Conservation (phyloP, 1,140 invertebrate genomes). For the Panagrolaimus sp. region DNA sequence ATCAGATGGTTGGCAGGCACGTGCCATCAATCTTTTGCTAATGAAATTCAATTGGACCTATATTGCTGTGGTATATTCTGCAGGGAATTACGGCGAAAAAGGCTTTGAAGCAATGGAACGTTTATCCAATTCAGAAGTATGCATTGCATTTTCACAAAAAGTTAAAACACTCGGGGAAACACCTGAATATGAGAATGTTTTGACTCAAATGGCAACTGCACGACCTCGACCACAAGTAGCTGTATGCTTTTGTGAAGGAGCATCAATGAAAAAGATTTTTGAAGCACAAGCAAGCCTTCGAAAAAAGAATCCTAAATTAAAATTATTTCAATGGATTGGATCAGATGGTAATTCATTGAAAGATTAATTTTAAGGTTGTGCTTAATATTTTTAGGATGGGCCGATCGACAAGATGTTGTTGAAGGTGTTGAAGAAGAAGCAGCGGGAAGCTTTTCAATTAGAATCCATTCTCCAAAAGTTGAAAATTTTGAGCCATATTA, state of each 20-base stretch:
- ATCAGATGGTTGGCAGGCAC: slow-evolving; percentile 74
- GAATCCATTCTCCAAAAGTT: slow-evolving; percentile 70
- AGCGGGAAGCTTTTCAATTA: slow-evolving; percentile 70
- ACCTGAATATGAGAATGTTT: slow-evolving; percentile 63
- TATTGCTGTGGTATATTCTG: slow-evolving; percentile 73
- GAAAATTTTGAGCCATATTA: slow-evolving; percentile 69
- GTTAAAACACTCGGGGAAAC: slow-evolving; percentile 51
- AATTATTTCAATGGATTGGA: slow-evolving; percentile 54
- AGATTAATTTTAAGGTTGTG: no score
- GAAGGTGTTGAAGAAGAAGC: slow-evolving; percentile 67
- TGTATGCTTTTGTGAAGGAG: slow-evolving; percentile 75
- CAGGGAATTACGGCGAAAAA: slow-evolving; percentile 74
- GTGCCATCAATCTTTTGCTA: slow-evolving; percentile 71
- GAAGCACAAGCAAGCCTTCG: slow-evolving; percentile 64
- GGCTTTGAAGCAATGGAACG: slow-evolving; percentile 73
- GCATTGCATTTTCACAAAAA: slow-evolving; percentile 67
- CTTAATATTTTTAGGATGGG: no score
- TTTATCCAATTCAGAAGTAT: slow-evolving; percentile 65
- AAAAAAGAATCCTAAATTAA: slow-evolving; percentile 25
- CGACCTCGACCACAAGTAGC: slow-evolving; percentile 66
- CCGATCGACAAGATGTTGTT: slow-evolving; percentile 67
- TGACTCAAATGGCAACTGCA: slow-evolving; percentile 66
- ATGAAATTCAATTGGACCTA: slow-evolving; percentile 74
- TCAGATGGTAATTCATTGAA: no score
- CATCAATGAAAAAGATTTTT: slow-evolving; percentile 69